Conservation (phyloP, 1,140 invertebrate species). For the Pinna nobilis region DNA sequence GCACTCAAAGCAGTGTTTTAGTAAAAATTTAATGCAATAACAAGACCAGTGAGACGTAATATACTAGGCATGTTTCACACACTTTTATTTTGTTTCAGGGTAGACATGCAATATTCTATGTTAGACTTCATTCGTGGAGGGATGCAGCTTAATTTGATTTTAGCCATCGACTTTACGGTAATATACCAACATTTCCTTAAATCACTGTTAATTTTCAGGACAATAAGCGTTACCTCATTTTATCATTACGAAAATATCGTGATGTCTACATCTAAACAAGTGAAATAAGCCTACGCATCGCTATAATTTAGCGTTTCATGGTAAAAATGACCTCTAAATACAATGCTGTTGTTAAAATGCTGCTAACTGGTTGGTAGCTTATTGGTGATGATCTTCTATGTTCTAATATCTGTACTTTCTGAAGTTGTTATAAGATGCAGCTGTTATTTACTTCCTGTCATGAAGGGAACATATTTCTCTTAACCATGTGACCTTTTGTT, state of each 20-base stretch:
- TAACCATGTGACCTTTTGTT: not conserved
- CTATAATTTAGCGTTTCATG: not conserved
- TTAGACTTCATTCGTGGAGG: conserved; percentile 56
- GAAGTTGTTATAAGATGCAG: not conserved
- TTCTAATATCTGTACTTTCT: not conserved
- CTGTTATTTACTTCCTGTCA: not conserved
- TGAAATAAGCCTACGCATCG: not conserved
- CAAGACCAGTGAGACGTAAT: not conserved
- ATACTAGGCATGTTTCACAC: not conserved
- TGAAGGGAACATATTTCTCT: not conserved
- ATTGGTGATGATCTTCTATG: no score
- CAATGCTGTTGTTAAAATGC: no score
- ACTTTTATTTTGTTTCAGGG: conserved; percentile 21
- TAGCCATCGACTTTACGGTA: conserved; percentile 59
- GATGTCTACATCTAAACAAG: not conserved
- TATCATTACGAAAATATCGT: not conserved
- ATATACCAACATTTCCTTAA: conserved; percentile 9
- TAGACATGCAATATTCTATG: conserved; percentile 52
- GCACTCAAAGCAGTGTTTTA: not conserved
- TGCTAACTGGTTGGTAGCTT: no score
- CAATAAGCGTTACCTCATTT: not conserved
- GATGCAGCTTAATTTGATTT: conserved; percentile 38
- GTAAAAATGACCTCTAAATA: not conserved
- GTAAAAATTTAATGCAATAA: not conserved
- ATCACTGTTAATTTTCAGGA: not conserved